phyloP scores from a whole-genome alignment of 2,797 vertebrate genomes.

The Chloroceryle inda region DNA sequence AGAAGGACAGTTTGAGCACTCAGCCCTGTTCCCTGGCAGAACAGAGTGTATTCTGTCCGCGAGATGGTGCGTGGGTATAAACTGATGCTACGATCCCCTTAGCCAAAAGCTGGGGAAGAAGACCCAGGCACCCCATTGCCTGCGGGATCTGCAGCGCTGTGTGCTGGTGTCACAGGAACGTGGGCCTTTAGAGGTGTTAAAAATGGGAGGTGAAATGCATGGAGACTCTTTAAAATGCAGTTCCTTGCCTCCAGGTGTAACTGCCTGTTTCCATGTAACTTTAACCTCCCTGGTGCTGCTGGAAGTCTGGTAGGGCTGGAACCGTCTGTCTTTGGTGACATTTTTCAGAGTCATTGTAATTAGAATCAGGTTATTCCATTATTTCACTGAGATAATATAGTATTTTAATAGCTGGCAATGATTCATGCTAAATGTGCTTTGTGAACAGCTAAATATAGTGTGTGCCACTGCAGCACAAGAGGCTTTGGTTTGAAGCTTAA shows the following conservation, averaged over 20 bases:
- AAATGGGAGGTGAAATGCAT: background rate
- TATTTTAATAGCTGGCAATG: slow-evolving; percentile 63
- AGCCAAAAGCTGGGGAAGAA: background rate
- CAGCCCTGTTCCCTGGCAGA: background rate
- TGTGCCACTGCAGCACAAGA: slow-evolving; percentile 19
- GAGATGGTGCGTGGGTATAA: background rate
- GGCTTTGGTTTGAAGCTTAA: background rate
- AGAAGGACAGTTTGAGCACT: background rate
- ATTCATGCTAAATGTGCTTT: slow-evolving; percentile 55
- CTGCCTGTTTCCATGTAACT: background rate
- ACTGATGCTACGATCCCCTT: background rate
- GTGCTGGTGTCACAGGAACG: background rate
- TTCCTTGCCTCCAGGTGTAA: background rate
- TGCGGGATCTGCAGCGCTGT: background rate
- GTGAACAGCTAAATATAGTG: slow-evolving; percentile 63
- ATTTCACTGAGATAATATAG: slow-evolving; percentile 51
- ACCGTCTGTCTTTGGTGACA: slow-evolving; percentile 29
- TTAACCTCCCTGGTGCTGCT: background rate
- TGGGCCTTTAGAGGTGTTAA: background rate
- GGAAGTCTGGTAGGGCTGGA: background rate
- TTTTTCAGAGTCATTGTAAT: background rate
- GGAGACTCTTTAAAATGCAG: background rate
- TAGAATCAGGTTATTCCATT: slow-evolving; percentile 63
- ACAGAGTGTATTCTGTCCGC: background rate
- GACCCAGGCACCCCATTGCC: background rate